Evolutionary conservation across 2,113 vertebrate species (phyloP), one percentile per base, ranked within the genome.

Genomic region (Chionomys nivalis): DNA sequence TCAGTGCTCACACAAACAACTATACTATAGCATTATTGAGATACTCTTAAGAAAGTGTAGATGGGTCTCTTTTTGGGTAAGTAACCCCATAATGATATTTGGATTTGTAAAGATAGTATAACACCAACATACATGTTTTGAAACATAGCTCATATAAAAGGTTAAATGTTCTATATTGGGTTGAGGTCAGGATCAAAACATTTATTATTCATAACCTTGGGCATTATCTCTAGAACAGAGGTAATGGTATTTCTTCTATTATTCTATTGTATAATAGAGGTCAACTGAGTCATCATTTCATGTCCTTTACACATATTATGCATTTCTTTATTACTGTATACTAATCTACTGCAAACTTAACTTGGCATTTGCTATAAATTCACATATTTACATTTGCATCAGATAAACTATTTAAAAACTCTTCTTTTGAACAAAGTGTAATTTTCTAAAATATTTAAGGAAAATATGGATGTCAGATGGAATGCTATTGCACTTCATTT

Each of bases 351-450:
- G 7, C 49, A 79, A 90, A 94, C 47, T 58, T 58, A 90, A 94
- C 47, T 58, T 58, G 58, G 47, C 91, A 95, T 87, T 96, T 58
- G 58, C 68, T 92, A 39, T 91, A 96, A 97, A 97, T 89, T 83
- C 92, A 96, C 73, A 95, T 68, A 77, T 85, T 95, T 91, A 26
- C 94, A 96, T 93, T 95, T 94, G 73, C 63, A 94, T 96, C 78
- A 96, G 89, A 91, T 93, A 96, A 96, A 96, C 78, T 65, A 9
- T 26, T 4, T 12, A 49, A 83, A 87, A 73, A 92, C 52, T 92
- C 2, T 73, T 73, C 28, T 86, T 91, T 78, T 82, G 49, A 94
- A 95, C 44, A 97, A 70, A 81, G 24, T 87, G 39, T 33, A 52
- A 36, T 88, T 94, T 96, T 72, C 55, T 94, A 93, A 94, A 94